Conservation (phyloP, 2,888 invertebrate species). For the Timema cristinae region DNA sequence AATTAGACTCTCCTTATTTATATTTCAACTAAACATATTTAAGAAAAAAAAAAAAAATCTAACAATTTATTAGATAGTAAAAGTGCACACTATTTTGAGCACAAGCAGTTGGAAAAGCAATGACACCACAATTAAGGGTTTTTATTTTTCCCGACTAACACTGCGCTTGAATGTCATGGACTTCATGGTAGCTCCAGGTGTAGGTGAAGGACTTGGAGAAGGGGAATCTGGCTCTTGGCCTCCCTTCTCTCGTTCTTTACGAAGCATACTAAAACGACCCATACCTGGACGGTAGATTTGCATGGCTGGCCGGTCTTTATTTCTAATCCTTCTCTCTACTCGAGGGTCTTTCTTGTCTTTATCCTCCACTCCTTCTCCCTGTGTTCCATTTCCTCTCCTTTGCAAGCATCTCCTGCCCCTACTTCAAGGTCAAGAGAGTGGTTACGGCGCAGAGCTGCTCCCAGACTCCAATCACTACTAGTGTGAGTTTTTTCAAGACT, state of each 20-base stretch:
- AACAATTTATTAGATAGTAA: no score
- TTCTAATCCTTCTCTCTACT: conserved; percentile 59
- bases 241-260: conserved; percentile 49
- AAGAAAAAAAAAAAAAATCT: no score
- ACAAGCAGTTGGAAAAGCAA: no score
- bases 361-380: conserved; percentile 53
- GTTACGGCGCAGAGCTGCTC: conserved; percentile 19
- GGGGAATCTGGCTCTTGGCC: conserved; percentile 35
- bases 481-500: conserved; percentile 17
- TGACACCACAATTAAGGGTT: neutral
- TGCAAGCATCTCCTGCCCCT: neutral
- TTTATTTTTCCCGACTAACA: conserved; percentile 25
- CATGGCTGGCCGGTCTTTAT: conserved; percentile 82
- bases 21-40: no score
- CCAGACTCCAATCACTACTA: conserved; percentile 23
- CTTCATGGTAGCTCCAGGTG: conserved; percentile 15
- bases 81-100: no score
- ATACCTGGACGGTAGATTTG: conserved; percentile 88
- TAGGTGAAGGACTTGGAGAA: conserved; percentile 36
- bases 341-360: conserved; percentile 48
- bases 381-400: neutral
- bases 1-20: no score
- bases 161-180: conserved; percentile 28
- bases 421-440: conserved; percentile 26
- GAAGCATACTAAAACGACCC: conserved; percentile 71